phyloP scores from a whole-genome alignment of 2,888 invertebrate species.

The Augochlorella aurata region DNA sequence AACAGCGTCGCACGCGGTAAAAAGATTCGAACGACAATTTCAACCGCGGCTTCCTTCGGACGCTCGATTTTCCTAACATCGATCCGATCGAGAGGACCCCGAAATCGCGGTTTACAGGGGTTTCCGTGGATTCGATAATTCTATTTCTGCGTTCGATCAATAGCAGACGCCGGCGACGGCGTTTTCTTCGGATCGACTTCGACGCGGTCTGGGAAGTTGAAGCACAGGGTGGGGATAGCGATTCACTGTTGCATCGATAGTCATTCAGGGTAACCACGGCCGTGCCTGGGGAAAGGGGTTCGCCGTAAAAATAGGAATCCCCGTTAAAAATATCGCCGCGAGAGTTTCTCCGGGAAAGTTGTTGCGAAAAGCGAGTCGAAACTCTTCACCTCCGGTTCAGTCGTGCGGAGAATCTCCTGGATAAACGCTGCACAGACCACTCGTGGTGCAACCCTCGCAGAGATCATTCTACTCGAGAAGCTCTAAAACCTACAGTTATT shows the following conservation, averaged over 20 bases:
- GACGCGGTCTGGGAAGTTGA: background rate
- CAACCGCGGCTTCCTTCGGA: background rate
- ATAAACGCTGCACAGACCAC: background rate
- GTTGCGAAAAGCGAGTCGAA: background rate
- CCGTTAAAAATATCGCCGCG: constrained; percentile 24
- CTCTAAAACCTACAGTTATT: too few species aligned
- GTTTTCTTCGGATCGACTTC: constrained; percentile 17
- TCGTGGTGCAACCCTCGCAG: too few species aligned
- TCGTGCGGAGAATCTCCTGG: background rate
- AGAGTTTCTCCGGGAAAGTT: background rate
- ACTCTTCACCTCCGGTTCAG: background rate
- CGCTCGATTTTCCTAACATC: background rate
- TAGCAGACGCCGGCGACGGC: background rate
- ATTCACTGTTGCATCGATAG: constrained; percentile 34
- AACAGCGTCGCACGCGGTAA: background rate
- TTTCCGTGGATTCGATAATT: constrained; percentile 12
- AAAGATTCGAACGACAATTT: constrained; percentile 1
- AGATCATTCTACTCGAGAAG: too few species aligned
- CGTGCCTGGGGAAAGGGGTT: background rate
- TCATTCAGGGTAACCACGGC: constrained; percentile 29
- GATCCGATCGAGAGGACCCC: background rate
- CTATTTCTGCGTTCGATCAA: constrained; percentile 28
- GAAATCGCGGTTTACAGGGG: background rate
- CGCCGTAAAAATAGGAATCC: constrained; percentile 28
- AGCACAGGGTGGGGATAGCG: background rate